phyloP scores from a whole-genome alignment of 2,888 invertebrate genomes.

The Conops quadrifasciatus region DNA sequence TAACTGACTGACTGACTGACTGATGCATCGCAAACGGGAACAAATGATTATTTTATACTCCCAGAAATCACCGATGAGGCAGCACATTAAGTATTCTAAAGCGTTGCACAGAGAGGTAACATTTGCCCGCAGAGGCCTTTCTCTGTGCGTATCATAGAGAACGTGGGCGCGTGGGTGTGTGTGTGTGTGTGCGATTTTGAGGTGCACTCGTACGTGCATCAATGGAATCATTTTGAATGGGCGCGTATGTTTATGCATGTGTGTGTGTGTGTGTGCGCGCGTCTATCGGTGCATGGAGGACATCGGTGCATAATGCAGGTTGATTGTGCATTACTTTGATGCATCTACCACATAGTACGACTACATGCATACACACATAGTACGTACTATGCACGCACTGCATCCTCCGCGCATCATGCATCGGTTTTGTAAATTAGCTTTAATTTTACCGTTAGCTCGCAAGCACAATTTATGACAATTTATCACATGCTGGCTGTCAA shows the following conservation, averaged over 20 bases:
- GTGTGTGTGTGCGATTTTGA: no score
- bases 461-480: slow-evolving; percentile 33
- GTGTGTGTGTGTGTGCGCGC: neutral
- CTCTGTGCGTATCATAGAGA: no score
- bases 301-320: neutral
- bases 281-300: neutral
- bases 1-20: no score
- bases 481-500: slow-evolving; percentile 35
- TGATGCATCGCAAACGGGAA: no score
- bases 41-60: slow-evolving; percentile 39
- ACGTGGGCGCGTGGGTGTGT: no score
- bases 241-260: neutral
- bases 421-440: slow-evolving; percentile 30
- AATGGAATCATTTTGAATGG: neutral
- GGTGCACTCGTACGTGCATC: no score
- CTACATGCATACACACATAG: no score
- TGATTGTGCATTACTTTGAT: slow-evolving; percentile 26
- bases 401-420: slow-evolving; percentile 8
- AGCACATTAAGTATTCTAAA: slow-evolving; percentile 59
- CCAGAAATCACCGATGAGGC: neutral
- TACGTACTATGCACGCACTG: no score
- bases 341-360: neutral
- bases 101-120: slow-evolving; percentile 51
- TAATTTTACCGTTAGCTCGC: slow-evolving; percentile 30
- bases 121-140: slow-evolving; percentile 33